Base-by-base conservation (phyloP, 1,140 invertebrate genomes). In the Drosophila micromelanica region DNA sequence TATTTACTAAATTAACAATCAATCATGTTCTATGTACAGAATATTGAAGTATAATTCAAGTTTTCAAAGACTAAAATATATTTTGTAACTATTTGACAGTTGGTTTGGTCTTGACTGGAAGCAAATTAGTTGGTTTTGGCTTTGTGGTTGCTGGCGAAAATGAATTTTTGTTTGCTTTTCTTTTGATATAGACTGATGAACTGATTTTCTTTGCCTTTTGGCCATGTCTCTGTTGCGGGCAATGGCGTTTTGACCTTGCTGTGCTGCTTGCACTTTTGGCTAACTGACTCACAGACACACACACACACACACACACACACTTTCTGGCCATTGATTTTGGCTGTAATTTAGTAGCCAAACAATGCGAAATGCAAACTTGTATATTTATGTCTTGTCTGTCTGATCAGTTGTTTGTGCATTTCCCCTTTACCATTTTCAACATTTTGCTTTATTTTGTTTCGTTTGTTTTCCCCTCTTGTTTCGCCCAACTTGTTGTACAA, bases 311-410 rank as follows among this genome's bases (percentile, higher is more conserved):
- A 48, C 46, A 45, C 12, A 40, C 38, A 40, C 15, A 11, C 60
- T 81, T 77, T 52, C 61, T 71, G 81, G 55, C 65, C 78, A 82
- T 86, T 87, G 82, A 81, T 87, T 86, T 86, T 86, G 55, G 40
- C 55, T 52, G 51, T 78, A 75, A 87, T 77, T 80, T 68, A 65
- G 40, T 52, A 62, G 61, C 40, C 57, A 68, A 73, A 73, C 80
- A 76, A 73, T 60, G 56, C 71, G 45, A 76, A 68, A 73, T 57
- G 55, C 80, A 73, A 85, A 77, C 68, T 71, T 15, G 52, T 80
- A 74, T 64, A 84, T 76, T 80, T 84, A 69, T 80, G 68, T 61
- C 17, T 61, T 40, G 38, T 45, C 48, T 43, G 46, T 54, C 63
- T 15, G 48, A 61, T 56, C 63, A 35, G 42, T 60, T 73, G 46